These are phyloP conservation scores for Coturnix japonica DNA, from an alignment of 2,113 vertebrate species.

Conservation along the genomic window DNA sequence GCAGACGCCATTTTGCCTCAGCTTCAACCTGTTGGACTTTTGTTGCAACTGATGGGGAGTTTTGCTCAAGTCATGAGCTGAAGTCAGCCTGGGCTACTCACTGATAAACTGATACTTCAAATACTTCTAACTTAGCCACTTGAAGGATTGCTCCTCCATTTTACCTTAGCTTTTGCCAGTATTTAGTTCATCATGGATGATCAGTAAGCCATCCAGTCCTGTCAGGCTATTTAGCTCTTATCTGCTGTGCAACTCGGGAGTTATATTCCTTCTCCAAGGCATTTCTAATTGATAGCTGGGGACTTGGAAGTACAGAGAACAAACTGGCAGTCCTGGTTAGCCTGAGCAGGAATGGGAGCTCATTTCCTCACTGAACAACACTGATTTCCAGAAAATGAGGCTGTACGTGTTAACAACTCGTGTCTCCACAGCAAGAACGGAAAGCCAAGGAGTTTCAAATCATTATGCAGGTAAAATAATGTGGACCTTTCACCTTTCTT, in stretches of 20 bases:
- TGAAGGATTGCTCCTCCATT: neutral
- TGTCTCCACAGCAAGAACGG: neutral
- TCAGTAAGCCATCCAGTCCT: neutral
- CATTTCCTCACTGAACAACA: rapidly evolving
- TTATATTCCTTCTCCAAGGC: neutral
- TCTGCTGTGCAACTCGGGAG: rapidly evolving
- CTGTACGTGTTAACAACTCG: neutral
- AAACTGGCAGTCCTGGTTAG: neutral
- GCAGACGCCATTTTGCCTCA: neutral
- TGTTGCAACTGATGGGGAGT: rapidly evolving
- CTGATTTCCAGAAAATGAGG: neutral
- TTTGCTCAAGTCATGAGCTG: rapidly evolving
- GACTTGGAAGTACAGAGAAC: neutral
- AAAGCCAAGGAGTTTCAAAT: neutral
- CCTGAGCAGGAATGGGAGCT: neutral
- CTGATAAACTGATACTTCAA: neutral
- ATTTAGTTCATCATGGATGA: neutral
- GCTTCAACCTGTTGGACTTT: neutral
- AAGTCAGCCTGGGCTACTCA: neutral
- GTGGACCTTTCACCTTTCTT: neutral
- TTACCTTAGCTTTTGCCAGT: neutral
- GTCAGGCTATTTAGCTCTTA: neutral
- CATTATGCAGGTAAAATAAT: neutral
- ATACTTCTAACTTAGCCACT: neutral
- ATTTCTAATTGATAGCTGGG: neutral